These are phyloP conservation scores for Odontamblyopus lacepedii DNA, from an alignment of 2,797 vertebrate genomes.

Conservation along the genomic window DNA sequence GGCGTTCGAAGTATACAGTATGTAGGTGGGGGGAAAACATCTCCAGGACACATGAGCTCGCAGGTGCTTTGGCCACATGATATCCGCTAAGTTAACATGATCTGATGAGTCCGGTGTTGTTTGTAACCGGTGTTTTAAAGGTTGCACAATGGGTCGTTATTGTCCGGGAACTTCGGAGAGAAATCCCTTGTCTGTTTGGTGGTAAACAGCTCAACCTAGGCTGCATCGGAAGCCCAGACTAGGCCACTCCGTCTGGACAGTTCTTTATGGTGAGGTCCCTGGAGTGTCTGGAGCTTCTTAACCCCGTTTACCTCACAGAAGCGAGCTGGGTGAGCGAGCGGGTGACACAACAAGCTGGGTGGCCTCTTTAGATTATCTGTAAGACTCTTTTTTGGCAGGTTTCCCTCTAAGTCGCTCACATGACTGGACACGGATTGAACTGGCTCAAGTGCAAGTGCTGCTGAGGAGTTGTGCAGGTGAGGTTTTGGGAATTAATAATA, in stretches of 20 bases:
- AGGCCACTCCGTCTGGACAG: constrained; percentile 26
- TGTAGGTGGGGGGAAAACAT: constrained; percentile 31
- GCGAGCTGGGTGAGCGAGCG: neutral
- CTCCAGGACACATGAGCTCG: constrained; percentile 38
- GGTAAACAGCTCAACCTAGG: constrained; percentile 43
- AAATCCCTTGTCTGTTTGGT: constrained; percentile 23
- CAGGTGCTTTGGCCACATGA: constrained; percentile 34
- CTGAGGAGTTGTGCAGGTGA: neutral
- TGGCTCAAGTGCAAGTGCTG: constrained; percentile 19
- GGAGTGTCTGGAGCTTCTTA: constrained; percentile 32
- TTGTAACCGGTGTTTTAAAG: constrained; percentile 42
- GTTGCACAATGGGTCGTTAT: constrained; percentile 55
- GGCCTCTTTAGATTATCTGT: constrained; percentile 38
- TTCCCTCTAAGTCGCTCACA: constrained; percentile 29
- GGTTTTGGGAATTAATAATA: neutral
- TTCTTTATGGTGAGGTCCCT: constrained; percentile 20
- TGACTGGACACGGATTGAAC: constrained; percentile 15
- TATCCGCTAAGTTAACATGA: constrained; percentile 39
- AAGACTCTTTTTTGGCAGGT: constrained; percentile 42
- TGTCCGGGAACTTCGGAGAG: constrained; percentile 33
- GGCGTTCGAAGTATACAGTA: constrained; percentile 25
- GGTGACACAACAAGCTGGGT: constrained; percentile 11
- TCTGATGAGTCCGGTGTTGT: constrained; percentile 53
- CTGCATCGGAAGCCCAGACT: constrained; percentile 29
- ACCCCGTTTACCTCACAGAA: constrained; percentile 29